These are phyloP conservation scores for Onychomys arenicola DNA, from an alignment of 2,797 vertebrate species.

Conservation along the genomic window DNA sequence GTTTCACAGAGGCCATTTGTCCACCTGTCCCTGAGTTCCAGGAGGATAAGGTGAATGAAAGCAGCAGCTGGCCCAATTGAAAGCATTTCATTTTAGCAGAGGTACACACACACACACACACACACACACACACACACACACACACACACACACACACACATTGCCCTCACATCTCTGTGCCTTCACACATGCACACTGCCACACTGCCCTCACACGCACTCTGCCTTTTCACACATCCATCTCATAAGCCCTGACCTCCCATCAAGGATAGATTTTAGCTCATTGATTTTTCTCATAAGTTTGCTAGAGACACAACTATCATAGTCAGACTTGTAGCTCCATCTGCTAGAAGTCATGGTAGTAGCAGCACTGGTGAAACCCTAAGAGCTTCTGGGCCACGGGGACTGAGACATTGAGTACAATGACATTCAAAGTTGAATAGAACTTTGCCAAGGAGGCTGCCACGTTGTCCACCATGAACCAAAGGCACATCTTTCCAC, in stretches of 20 bases:
- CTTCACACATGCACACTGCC: not conserved
- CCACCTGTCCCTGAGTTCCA: not conserved
- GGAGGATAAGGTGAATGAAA: not conserved
- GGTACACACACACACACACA: not conserved
- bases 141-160: not conserved
- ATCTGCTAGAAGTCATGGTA: not conserved
- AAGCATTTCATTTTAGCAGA: no score
- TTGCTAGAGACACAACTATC: not conserved
- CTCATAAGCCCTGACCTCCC: not conserved
- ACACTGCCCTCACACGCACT: not conserved
- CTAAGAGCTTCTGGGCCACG: not conserved
- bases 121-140: not conserved
- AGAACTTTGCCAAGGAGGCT: not conserved
- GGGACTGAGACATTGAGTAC: no score
- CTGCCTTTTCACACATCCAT: not conserved
- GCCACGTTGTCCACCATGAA: not conserved
- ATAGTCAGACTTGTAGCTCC: not conserved
- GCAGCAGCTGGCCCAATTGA: no score
- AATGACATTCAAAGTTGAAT: accelerated
- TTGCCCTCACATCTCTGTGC: not conserved
- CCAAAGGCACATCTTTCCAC: not conserved
- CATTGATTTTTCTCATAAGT: not conserved
- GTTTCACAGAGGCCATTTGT: not conserved
- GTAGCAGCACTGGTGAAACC: not conserved
- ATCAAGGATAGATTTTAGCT: not conserved